These are phyloP conservation scores for Cephus sareptanus DNA, from an alignment of 2,888 invertebrate genomes.

Conservation along the genomic window DNA sequence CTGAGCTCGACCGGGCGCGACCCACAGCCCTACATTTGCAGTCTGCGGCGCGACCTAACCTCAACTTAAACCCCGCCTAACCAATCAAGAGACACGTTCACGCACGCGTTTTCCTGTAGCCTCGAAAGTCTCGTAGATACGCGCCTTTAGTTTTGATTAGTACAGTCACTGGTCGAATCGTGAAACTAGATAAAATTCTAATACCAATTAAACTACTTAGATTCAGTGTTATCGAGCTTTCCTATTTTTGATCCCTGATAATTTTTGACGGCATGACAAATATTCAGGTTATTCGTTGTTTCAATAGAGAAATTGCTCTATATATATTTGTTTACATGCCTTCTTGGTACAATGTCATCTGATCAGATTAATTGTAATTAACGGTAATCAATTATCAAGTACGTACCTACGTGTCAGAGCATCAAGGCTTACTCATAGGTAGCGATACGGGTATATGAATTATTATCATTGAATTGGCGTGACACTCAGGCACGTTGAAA, in stretches of 20 bases:
- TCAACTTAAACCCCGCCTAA: slow-evolving; percentile 48
- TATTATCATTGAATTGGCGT: no score
- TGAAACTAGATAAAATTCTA: neutral
- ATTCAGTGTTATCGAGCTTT: neutral
- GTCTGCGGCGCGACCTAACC: slow-evolving; percentile 62
- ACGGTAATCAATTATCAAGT: slow-evolving; percentile 35
- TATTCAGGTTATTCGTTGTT: no score
- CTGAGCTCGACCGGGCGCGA: slow-evolving; percentile 64
- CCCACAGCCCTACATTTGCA: slow-evolving; percentile 65
- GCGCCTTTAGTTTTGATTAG: neutral
- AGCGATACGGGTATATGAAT: no score
- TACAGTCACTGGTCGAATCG: neutral
- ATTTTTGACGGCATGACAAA: no score
- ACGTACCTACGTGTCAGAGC: no score
- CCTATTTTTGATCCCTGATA: neutral
- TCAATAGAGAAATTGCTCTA: no score
- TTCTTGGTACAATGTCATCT: no score
- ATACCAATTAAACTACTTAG: neutral
- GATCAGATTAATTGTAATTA: slow-evolving; percentile 32
- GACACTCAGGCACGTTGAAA: no score
- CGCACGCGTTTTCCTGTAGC: slow-evolving; percentile 25
- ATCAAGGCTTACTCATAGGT: no score
- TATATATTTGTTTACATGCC: no score
- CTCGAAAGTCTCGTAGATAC: neutral
- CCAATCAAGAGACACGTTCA: slow-evolving; percentile 24